A percentile compares a stretch with the other conserved stretches of the same genome.
phyloP scores from a whole-genome alignment of 1,140 invertebrate species.

The Aphaenogaster floridana region DNA sequence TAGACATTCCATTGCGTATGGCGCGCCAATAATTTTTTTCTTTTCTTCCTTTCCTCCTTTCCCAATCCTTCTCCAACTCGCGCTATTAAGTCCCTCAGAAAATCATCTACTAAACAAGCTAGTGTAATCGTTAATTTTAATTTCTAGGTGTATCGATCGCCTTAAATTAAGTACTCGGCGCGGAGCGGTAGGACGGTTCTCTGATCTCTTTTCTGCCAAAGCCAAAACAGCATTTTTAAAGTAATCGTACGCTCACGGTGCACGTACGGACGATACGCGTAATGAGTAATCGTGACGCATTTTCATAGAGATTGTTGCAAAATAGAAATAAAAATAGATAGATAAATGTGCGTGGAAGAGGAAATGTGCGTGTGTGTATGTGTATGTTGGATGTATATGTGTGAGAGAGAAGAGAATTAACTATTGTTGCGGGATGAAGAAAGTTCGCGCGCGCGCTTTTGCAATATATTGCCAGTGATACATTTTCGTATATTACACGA shows the following conservation, averaged over 20 bases:
- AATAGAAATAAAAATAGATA: conserved; percentile 9
- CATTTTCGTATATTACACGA: conserved; percentile 22
- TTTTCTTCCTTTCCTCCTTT: conserved; percentile 25
- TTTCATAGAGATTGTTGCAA: conserved; percentile 77
- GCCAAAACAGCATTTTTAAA: conserved; percentile 72
- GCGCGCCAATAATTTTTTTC: conserved; percentile 56
- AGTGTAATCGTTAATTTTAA: conserved; percentile 72
- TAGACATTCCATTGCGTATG: conserved; percentile 82
- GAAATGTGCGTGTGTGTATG: conserved; percentile 10
- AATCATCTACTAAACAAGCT: conserved; percentile 57
- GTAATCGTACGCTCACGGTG: conserved; percentile 21
- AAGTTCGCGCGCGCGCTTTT: conserved; percentile 59
- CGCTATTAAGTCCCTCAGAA: conserved; percentile 3
- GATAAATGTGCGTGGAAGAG: conserved; percentile 68
- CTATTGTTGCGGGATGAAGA: conserved; percentile 60
- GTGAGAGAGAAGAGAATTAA: conserved; percentile 61
- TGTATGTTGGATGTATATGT: not conserved
- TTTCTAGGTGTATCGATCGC: conserved; percentile 44
- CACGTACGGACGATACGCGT: conserved; percentile 63
- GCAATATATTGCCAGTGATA: conserved; percentile 68
- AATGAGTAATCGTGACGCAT: conserved; percentile 61
- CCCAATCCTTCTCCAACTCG: not conserved
- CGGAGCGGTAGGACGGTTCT: conserved; percentile 74
- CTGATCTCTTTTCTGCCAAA: conserved; percentile 76
- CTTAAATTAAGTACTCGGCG: conserved; percentile 69